Percentiles rank a stretch among this genome's conserved stretches.
Evolutionary conservation across 2,888 invertebrate species (phyloP).

Genomic region (Meta bourneti): DNA sequence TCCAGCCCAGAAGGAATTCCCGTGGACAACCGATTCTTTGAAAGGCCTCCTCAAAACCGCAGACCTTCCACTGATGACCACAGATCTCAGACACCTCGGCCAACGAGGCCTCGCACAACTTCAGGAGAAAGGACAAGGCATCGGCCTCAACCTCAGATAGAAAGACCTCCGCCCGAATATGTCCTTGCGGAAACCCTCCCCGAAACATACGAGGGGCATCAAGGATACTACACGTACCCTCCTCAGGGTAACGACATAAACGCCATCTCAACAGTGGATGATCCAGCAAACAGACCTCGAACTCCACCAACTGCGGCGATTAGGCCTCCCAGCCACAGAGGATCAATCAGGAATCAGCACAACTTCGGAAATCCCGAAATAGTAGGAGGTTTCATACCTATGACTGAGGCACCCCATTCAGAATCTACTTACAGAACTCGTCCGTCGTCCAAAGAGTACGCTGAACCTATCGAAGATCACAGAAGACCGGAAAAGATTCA

Average conservation of each 20-base stretch:
- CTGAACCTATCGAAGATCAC: conserved; percentile 11
- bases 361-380: conserved; percentile 6
- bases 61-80: background rate
- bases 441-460: background rate
- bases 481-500: conserved; percentile 14
- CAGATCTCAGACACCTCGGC: background rate
- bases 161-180: conserved; percentile 51
- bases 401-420: conserved; percentile 21
- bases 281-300: background rate
- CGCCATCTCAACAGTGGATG: conserved; percentile 34
- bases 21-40: background rate
- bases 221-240: conserved; percentile 30
- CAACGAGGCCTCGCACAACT: conserved; percentile 11
- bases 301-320: conserved; percentile 8
- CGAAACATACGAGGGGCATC: conserved; percentile 10
- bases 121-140: conserved; percentile 28
- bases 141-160: conserved; percentile 41
- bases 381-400: conserved; percentile 38
- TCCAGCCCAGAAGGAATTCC: conserved; percentile 1
- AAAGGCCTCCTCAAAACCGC: background rate
- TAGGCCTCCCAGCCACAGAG: conserved; percentile 26
- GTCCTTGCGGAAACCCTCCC: background rate
- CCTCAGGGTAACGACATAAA: conserved; percentile 44
- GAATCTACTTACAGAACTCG: conserved; percentile 24
- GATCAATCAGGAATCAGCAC: background rate